Base-by-base conservation (phyloP, 2,113 vertebrate species). In the Trachemys scripta region DNA sequence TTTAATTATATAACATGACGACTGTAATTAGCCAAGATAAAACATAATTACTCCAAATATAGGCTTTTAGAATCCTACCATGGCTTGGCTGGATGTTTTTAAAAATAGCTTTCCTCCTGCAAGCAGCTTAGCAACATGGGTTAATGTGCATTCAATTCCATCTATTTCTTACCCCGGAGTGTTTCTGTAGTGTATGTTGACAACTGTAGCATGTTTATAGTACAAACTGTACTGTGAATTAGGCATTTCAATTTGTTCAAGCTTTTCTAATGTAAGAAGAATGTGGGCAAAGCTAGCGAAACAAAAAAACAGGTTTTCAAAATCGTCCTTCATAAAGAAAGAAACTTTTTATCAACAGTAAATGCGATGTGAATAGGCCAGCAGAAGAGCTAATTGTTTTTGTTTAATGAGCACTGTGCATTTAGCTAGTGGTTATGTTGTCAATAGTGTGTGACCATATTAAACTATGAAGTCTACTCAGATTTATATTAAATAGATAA, bases 161-260 rank as follows among this genome's bases (percentile, higher is more conserved):
- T 17, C 81, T 92, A 89, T 10, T 90, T 92, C 69, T 89, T 69
- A 87, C 84, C 90, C 94, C 56, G 0, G 1, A 85, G 62, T 97
- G 96, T 97, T 96, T 97, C 88, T 93, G 94, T 94, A 90, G 72
- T 91, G 85, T 80, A 93, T 86, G 90, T 50, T 98, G 97, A 98
- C 96, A 98, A 98, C 96, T 97, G 92, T 88, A 97, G 93, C 91
- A 90, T 97, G 96, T 98, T 98, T 98, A 98, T 87, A 97, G 97
- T 97, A 95, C 96, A 97, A 96, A 96, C 90, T 8, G 3, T 96
- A 96, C 97, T 97, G 97, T 97, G 96, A 98, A 98, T 95, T 90
- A 91, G 85, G 85, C 87, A 92, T 89, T 98, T 96, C 96, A 98
- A 97, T 97, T 84, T 76, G 87, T 86, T 95, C 92, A 91, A 82